Percentiles rank a stretch among this genome's conserved stretches.
These are phyloP conservation scores for Perca schrenkii DNA, from an alignment of 2,113 vertebrate species.

Conservation along the genomic window DNA sequence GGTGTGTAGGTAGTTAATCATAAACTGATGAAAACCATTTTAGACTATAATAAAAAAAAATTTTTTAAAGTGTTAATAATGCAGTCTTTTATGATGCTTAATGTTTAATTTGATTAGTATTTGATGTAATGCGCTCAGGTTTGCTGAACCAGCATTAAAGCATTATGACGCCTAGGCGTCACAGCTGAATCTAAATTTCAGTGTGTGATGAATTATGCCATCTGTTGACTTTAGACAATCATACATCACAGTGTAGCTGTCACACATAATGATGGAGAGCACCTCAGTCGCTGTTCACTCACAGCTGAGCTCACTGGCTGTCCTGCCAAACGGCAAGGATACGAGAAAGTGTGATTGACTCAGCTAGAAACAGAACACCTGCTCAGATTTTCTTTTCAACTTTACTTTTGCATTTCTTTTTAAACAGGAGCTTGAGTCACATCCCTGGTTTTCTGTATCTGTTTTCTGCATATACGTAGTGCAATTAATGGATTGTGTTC, in stretches of 20 bases:
- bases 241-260: constrained; percentile 25
- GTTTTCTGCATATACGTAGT: not conserved
- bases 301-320: constrained; percentile 37
- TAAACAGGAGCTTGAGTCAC: not conserved
- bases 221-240: constrained; percentile 39
- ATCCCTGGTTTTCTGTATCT: too few species aligned
- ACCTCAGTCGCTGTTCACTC: constrained; percentile 12
- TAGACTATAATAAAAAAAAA: not conserved
- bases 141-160: constrained; percentile 36
- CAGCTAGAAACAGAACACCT: constrained; percentile 9
- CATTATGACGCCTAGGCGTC: not conserved
- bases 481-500: not conserved
- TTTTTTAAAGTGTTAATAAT: too few species aligned
- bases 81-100: not conserved
- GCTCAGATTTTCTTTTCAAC: not conserved
- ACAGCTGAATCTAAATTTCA: constrained; percentile 9
- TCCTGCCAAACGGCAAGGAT: constrained; percentile 8
- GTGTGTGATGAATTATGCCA: constrained; percentile 36
- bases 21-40: not conserved
- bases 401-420: not conserved
- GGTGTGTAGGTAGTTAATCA: not conserved
- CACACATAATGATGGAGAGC: constrained; percentile 36
- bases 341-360: constrained; percentile 20
- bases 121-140: constrained; percentile 9
- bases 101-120: constrained; percentile 1